Conservation (phyloP, 2,888 invertebrate genomes). For the Sminthurinus aureus region DNA sequence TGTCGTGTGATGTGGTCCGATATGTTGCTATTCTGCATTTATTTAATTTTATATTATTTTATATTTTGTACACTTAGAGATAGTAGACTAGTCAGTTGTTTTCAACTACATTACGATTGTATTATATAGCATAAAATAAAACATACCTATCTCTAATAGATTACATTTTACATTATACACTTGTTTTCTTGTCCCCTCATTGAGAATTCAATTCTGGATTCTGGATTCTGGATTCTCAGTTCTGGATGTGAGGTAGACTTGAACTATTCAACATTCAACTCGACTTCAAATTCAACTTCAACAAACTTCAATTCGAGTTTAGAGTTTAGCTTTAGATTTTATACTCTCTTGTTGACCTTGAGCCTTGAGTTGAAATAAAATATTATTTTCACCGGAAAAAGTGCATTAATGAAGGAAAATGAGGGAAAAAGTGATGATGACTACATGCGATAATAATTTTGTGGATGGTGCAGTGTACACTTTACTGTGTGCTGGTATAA, state of each 20-base stretch:
- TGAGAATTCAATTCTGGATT: not conserved
- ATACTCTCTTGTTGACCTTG: constrained; percentile 21
- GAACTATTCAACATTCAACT: too few relatives aligned
- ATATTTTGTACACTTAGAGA: too few relatives aligned
- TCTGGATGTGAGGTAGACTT: not conserved
- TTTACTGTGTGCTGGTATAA: too few relatives aligned
- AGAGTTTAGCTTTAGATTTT: not conserved
- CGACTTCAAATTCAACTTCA: too few relatives aligned
- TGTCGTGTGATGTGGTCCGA: too few relatives aligned
- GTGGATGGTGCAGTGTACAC: too few relatives aligned
- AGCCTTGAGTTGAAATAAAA: constrained; percentile 9
- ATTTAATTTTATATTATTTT: too few relatives aligned
- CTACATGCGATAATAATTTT: constrained; percentile 11
- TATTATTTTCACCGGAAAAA: constrained; percentile 36
- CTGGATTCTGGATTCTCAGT: not conserved
- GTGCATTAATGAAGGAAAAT: constrained; percentile 35
- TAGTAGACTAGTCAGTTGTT: too few relatives aligned
- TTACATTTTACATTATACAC: not conserved
- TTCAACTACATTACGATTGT: too few relatives aligned
- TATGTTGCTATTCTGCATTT: too few relatives aligned
- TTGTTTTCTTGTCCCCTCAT: not conserved
- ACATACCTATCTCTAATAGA: too few relatives aligned
- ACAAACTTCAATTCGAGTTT: not conserved
- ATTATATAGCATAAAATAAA: too few relatives aligned
- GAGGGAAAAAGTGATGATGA: constrained; percentile 32